These are phyloP conservation scores for Pipistrellus nathusii DNA, from an alignment of 2,797 vertebrate species.

Conservation along the genomic window DNA sequence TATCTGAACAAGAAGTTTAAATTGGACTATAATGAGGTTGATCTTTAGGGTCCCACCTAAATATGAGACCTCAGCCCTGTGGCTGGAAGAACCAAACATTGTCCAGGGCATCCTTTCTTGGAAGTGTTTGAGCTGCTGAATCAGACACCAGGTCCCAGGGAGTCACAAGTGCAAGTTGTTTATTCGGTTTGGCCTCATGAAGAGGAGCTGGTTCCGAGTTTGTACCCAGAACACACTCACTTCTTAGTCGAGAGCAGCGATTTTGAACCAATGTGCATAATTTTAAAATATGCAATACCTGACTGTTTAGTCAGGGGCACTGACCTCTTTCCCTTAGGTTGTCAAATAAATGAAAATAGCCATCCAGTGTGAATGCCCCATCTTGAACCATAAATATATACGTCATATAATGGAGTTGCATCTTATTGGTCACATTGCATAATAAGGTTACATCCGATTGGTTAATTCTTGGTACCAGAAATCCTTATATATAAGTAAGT, in stretches of 20 bases:
- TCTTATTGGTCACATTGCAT: neutral
- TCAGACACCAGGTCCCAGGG: neutral
- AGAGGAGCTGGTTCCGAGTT: neutral
- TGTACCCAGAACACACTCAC: neutral
- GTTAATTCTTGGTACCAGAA: neutral
- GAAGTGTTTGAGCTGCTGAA: neutral
- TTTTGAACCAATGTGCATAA: neutral
- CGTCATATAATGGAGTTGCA: neutral
- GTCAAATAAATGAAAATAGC: neutral
- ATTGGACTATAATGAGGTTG: neutral
- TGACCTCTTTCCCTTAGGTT: neutral
- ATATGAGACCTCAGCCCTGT: neutral
- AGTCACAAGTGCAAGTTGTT: neutral
- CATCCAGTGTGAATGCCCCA: neutral
- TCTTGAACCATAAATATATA: neutral
- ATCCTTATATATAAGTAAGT: neutral
- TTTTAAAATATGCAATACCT: neutral
- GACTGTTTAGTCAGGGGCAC: neutral
- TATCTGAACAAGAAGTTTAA: constrained; percentile 25
- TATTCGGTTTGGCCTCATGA: neutral
- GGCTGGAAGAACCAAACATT: neutral
- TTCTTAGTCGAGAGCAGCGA: neutral
- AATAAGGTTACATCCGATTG: neutral
- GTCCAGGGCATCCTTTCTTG: neutral
- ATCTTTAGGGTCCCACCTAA: neutral